Evolutionary conservation across 1,140 invertebrate species (phyloP).

Genomic region (Scylla paramamosain): DNA sequence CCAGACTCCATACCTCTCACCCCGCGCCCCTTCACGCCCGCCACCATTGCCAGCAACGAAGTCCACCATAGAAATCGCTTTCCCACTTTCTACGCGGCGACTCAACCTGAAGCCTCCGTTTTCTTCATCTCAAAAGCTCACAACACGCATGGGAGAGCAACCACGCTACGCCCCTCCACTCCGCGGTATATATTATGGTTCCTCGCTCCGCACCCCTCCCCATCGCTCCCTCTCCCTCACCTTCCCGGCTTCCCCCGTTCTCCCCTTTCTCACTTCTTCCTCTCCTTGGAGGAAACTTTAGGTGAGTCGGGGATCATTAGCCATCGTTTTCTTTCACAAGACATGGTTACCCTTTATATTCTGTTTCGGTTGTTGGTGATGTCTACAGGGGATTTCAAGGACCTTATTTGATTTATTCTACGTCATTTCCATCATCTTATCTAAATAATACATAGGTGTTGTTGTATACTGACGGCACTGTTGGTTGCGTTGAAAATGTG

Average conservation of each 20-base stretch:
- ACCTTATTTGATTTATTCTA: too few species aligned
- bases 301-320: not conserved
- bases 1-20: not conserved
- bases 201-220: not conserved
- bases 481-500: not conserved
- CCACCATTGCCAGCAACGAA: not conserved
- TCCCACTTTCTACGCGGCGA: conserved; percentile 64
- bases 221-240: not conserved
- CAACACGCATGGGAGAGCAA: conserved; percentile 44
- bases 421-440: too few species aligned
- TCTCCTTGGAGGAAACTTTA: too few species aligned
- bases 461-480: too few species aligned
- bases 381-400: too few species aligned
- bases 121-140: conserved; percentile 53
- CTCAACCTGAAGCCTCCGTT: conserved; percentile 44
- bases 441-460: too few species aligned
- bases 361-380: not conserved
- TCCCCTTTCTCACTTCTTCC: not conserved
- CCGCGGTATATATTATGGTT: conserved; percentile 9
- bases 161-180: conserved; percentile 32
- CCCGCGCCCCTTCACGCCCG: not conserved
- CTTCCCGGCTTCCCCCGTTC: not conserved
- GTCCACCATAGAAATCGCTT: conserved; percentile 58
- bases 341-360: conserved; percentile 8
- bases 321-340: conserved; percentile 14